Evolutionary conservation across 2,113 vertebrate species (phyloP), one percentile per base, ranked within the genome.

Genomic region (Corvus hawaiiensis): DNA sequence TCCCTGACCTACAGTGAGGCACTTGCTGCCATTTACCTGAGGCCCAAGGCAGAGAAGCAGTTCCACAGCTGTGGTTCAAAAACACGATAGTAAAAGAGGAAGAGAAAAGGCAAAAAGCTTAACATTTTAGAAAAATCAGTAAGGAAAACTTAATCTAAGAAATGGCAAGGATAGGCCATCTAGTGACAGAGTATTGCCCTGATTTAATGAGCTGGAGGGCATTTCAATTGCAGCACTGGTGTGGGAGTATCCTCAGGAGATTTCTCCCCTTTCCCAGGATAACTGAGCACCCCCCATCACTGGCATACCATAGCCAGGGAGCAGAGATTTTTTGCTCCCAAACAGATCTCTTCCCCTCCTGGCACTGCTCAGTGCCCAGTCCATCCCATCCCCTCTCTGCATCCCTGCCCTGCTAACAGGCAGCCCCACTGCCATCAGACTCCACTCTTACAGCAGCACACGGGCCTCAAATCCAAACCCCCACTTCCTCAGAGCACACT

Each of bases 381-480:
- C 52, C 11, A 9, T 21, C 18, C 58, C 11, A 9, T 19, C 14
- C 3, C 23, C 28, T 61, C 7, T 0, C 23, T 13, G 30, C 16
- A 3, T 18, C 41, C 23, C 58, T 11, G 3, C 37, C 61, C 9
- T 14, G 14, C 41, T 6, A 11, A 18, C 21, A 4, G 16, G 37
- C 18, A 44, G 56, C 10, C 27, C 27, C 18, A 3, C 5, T 21
- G 21, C 16, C 16, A 20, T 1, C 7, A 56, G 20, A n/a, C 3
- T 16, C 23, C 3, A 0, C 17, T 46, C 49, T 59, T 41, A 26
- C 1, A 2, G 35, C 2, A 0, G 8, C 2, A 2, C 14, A 10
- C 4, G 1, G 1, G 5, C 33, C 30, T 10, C 6, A 6, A 19
- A 24, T n/a, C 22, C 11, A 6, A 67, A 37, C 3, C 10, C 18